These are phyloP conservation scores for Tetragonisca angustula DNA, from an alignment of 2,888 invertebrate genomes.

Conservation along the genomic window DNA sequence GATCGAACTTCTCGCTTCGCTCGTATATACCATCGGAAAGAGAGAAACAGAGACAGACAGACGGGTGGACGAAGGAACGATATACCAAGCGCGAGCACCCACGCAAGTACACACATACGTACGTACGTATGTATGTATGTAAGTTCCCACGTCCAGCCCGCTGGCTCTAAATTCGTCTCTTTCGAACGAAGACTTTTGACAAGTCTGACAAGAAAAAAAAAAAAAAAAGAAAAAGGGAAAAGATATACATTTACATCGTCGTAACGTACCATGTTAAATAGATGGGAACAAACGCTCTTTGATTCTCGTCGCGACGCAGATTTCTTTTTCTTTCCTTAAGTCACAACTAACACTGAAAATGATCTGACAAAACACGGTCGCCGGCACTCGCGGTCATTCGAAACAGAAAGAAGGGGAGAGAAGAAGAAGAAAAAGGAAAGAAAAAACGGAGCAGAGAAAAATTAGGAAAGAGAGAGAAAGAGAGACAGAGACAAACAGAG, in stretches of 20 bases:
- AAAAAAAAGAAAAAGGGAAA: conserved; percentile 7
- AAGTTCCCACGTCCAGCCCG: neutral
- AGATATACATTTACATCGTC: neutral
- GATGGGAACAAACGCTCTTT: conserved; percentile 21
- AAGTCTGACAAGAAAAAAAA: neutral
- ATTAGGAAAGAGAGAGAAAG: conserved; percentile 21
- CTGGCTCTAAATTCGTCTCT: conserved; percentile 10
- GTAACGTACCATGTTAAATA: neutral
- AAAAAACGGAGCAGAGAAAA: neutral
- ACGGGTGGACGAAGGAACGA: neutral
- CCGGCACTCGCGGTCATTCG: conserved; percentile 34
- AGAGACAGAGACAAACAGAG: neutral
- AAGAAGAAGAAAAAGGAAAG: neutral
- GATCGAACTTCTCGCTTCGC: conserved; percentile 45
- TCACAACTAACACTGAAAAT: conserved; percentile 80
- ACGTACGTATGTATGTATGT: too few relatives aligned
- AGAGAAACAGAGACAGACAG: conserved; percentile 28
- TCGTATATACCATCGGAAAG: conserved; percentile 31
- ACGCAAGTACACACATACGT: neutral
- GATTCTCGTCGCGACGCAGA: conserved; percentile 66
- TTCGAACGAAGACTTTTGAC: conserved; percentile 22
- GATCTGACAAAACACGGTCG: conserved; percentile 79
- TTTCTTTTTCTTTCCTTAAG: conserved; percentile 59
- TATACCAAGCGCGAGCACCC: neutral
- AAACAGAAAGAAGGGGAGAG: conserved; percentile 18